Base-by-base conservation (phyloP, 2,888 invertebrate genomes). In the Pollenia angustigena region DNA sequence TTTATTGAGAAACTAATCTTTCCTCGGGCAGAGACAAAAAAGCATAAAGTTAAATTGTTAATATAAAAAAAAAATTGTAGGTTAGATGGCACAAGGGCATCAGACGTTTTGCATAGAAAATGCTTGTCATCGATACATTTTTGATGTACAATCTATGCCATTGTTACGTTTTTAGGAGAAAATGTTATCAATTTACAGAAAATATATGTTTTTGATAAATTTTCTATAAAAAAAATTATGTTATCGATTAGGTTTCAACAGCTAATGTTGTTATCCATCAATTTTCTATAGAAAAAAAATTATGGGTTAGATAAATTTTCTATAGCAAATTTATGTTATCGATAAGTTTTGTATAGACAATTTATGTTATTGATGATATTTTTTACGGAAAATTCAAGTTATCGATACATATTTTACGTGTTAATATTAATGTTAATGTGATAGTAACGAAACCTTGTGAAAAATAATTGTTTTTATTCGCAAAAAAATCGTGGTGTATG, bases 1-100 rank as follows among this genome's bases (percentile, higher is more conserved):
- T 14, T 60, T 60, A 40, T 60, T 60, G 42, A 52, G 50, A n/a
- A 68, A 52, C 50, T 52, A 52, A 68, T 52, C 50, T 40, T 52
- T 52, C 68, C 40, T n/a, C 2, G 40, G 68, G 52, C 50, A n/a
- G 32, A 50, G 10, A 2, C 3, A 3, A 16, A 9, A 1, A 32
- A 32, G 11, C 12, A 52, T 48, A 68, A 32, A 23, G 32, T 14
- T 42, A 11, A 44, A 18, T 12, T 16, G 18, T 46, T 62, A 8
- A 16, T 16, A 6, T 32, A 32, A 32, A 32, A 32, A 32, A 32
- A 32, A 32, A 32, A 32, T 1, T 32, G 4, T 32, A 32, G 1
- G 0, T 32, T 32, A 32, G 32, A 6, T 32, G 32, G 32, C 1
- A 32, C 32, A 32, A 32, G 32, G 32, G 6, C 32, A 32, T 32